These are phyloP conservation scores for Cygnus atratus DNA, from an alignment of 2,113 vertebrate genomes.

Conservation along the genomic window DNA sequence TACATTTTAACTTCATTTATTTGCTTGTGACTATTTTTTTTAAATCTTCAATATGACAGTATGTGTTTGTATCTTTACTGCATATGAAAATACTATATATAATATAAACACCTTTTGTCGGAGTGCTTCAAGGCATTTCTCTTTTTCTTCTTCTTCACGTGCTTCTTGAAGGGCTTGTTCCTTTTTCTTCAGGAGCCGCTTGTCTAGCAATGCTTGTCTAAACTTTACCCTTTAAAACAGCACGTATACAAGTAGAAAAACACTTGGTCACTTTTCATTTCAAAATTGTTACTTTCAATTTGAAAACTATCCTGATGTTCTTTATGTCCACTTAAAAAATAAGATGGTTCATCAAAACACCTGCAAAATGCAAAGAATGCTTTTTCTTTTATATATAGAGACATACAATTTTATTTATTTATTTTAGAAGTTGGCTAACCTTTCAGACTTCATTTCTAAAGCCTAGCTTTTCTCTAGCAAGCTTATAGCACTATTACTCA, in stretches of 20 bases:
- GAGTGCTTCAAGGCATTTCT: slow-evolving; percentile 79
- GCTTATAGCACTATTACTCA: slow-evolving; percentile 2
- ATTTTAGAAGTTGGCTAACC: neutral
- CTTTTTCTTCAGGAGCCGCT: slow-evolving; percentile 72
- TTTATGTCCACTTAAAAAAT: fast-evolving
- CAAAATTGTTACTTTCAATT: fast-evolving
- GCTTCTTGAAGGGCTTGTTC: slow-evolving; percentile 68
- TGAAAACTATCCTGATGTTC: neutral
- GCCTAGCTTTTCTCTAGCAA: neutral
- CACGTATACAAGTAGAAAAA: too few relatives aligned
- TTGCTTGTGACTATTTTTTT: neutral
- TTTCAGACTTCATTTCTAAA: neutral
- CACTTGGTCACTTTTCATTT: fast-evolving
- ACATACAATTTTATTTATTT: too few relatives aligned
- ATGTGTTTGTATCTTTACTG: too few relatives aligned
- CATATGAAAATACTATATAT: neutral
- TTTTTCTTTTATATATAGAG: neutral
- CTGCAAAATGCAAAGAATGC: neutral
- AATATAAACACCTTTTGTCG: slow-evolving; percentile 82
- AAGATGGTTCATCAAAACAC: fast-evolving
- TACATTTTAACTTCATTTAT: neutral
- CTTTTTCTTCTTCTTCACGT: slow-evolving; percentile 69
- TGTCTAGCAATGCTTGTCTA: slow-evolving; percentile 76
- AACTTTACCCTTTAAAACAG: slow-evolving; percentile 80
- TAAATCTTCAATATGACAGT: neutral